Base-by-base conservation (phyloP, 2,888 invertebrate genomes). In the Frankliniella intonsa region DNA sequence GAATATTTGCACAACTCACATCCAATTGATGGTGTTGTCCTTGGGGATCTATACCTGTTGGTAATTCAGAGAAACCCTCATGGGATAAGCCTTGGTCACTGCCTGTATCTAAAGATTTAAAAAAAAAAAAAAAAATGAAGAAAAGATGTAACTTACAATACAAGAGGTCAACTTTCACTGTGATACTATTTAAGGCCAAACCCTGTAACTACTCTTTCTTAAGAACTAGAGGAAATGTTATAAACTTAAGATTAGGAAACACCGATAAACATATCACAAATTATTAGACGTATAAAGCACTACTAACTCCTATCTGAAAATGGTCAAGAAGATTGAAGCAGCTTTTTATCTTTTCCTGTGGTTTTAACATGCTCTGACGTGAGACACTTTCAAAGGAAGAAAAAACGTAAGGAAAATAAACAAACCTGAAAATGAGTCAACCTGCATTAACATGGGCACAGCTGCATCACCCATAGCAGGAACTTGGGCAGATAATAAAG, bases 371-470 rank as follows among this genome's bases (percentile, higher is more conserved):
- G 38, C 38, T 38, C 38, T 38, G 38, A 38, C 5, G 38, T 38
- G 38, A 3, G 38, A 38, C 38, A 38, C 38, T 38, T 38, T 38
- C 38, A 38, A 38, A 38, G 38, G 38, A 25, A 76, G 69, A 10
- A 76, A 25, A 12, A 25, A 3, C 10, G 9, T 25, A 76, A 25
- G 25, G 25, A 25, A 76, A 76, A 76, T 12, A 25, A 22, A 76
- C 69, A 76, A 76, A 76, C 69, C 69, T 76, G 69, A 76, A 76
- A 76, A 25, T 22, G 69, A 76, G 69, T 76, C 69, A 76, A 76
- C 69, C 25, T 76, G 69, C 69, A 76, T 76, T 76, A 76, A 76
- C 69, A 76, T 76, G 69, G 69, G 69, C 10, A 76, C 69, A 25
- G 69, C 69, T 76, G 69, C 69, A 25, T 76, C 69, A 76, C 69